Conservation (phyloP, 2,113 vertebrate genomes). For the Steatornis caripensis region DNA sequence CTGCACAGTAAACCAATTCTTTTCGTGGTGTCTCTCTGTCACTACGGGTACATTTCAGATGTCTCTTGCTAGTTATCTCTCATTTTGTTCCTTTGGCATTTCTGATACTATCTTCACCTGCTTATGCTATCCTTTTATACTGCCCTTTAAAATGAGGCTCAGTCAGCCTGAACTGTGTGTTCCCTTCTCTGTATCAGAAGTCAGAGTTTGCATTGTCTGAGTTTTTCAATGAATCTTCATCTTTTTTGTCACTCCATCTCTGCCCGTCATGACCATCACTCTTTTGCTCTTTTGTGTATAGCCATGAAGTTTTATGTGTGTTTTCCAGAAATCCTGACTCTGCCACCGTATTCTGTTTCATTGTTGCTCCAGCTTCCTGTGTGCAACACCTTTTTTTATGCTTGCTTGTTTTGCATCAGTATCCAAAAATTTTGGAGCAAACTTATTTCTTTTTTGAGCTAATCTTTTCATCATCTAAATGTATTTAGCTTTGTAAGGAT, state of each 20-base stretch:
- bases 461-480: neutral
- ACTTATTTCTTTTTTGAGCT: neutral
- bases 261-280: neutral
- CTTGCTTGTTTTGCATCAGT: neutral
- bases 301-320: neutral
- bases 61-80: neutral
- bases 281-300: neutral
- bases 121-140: neutral
- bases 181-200: neutral
- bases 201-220: neutral
- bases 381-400: neutral
- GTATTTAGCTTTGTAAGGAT: neutral
- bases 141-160: neutral
- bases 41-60: neutral
- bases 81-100: neutral
- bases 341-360: neutral
- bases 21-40: neutral
- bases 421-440: neutral
- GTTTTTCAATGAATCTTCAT: neutral
- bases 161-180: neutral
- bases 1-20: neutral
- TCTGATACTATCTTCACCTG: conserved; percentile 11
- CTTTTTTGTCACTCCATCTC: neutral
- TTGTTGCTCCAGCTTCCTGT: neutral
- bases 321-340: neutral